These are phyloP conservation scores for Corticium candelabrum DNA, from an alignment of 37 sponge, comb jelly and placozoan genomes.

Conservation along the genomic window DNA sequence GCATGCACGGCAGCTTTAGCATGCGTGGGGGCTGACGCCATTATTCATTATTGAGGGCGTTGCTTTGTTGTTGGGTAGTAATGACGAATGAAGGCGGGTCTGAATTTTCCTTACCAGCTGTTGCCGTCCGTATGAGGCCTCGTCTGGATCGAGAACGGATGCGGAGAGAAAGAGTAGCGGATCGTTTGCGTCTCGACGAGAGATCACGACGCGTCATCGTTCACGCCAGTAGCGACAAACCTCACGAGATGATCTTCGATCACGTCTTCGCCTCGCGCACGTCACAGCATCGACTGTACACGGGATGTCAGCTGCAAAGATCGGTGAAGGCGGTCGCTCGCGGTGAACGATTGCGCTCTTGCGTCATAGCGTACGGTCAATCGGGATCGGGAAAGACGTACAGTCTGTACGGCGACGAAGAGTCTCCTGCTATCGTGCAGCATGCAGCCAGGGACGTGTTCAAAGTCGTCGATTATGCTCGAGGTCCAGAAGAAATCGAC, in stretches of 20 bases:
- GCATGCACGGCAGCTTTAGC: too few species aligned
- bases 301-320: background rate
- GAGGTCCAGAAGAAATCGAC: background rate
- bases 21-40: too few species aligned
- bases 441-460: background rate
- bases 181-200: background rate
- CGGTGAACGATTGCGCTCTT: background rate
- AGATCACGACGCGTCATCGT: background rate
- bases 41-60: too few species aligned
- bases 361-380: background rate
- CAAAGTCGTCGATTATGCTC: background rate
- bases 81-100: too few species aligned
- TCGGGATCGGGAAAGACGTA: constrained; percentile 5
- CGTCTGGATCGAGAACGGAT: background rate
- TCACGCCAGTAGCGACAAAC: background rate
- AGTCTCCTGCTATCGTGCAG: background rate
- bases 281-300: background rate
- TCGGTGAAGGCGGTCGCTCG: background rate
- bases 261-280: background rate
- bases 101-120: too few species aligned
- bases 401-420: constrained; percentile 1
- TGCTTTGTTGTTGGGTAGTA: too few species aligned
- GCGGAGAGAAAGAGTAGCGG: background rate
- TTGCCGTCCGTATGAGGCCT: background rate
- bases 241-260: background rate